Conservation (phyloP, 2,113 vertebrate species). For the Trogon surrucura region DNA sequence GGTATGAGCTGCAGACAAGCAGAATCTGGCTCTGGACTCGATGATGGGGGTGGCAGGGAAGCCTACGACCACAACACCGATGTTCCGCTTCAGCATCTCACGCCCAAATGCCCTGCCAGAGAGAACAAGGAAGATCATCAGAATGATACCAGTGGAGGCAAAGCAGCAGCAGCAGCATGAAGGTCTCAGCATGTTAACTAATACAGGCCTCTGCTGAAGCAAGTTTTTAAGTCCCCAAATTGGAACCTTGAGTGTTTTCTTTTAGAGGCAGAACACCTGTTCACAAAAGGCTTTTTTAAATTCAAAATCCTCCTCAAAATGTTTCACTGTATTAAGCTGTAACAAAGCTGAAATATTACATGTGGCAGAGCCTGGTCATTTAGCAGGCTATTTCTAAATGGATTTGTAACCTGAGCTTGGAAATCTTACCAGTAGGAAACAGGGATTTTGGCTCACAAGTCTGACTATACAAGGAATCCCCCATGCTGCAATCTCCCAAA, state of each 20-base stretch:
- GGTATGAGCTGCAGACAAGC: conserved; percentile 92
- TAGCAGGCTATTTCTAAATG: conserved; percentile 17
- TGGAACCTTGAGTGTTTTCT: background rate
- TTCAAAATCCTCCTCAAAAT: conserved; percentile 40
- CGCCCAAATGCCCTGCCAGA: conserved; percentile 89
- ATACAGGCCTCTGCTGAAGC: background rate
- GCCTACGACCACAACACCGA: conserved; percentile 94
- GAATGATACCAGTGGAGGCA: background rate
- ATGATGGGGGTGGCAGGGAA: conserved; percentile 98
- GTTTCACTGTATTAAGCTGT: conserved; percentile 38
- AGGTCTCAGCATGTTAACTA: background rate
- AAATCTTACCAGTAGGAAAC: conserved; percentile 2
- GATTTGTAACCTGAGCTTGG: conserved; percentile 31
- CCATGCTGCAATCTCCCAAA: background rate
- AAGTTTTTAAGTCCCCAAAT: background rate
- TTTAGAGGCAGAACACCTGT: background rate
- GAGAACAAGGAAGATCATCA: background rate
- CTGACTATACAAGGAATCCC: conserved; percentile 8
- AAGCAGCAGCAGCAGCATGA: background rate
- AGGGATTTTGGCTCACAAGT: background rate
- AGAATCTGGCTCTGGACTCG: conserved; percentile 97
- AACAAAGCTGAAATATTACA: conserved; percentile 37
- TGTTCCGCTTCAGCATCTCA: conserved; percentile 95
- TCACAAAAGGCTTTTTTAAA: conserved; percentile 25
- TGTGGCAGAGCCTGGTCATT: background rate